Conservation (phyloP, 1,140 invertebrate species). For the Lasioglossum albipes region DNA sequence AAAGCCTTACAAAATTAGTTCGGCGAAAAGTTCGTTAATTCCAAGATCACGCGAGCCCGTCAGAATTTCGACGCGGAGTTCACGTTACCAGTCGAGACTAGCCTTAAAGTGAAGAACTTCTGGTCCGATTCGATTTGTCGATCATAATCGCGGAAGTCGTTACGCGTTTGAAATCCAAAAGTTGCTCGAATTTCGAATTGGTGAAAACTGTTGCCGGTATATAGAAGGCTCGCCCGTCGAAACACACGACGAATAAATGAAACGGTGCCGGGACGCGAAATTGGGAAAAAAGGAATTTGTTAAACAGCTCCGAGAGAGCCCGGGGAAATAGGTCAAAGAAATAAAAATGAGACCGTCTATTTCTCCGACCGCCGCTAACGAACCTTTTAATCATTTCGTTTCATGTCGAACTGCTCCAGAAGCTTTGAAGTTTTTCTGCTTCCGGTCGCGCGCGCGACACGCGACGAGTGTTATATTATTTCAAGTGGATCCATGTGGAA, state of each 20-base stretch:
- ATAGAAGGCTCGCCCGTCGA: background rate
- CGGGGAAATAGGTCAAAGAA: constrained; percentile 10
- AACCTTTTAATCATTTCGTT: constrained; percentile 20
- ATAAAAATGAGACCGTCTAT: constrained; percentile 1
- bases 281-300: background rate
- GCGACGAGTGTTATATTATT: background rate
- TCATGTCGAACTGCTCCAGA: background rate
- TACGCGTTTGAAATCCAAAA: background rate
- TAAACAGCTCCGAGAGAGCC: background rate
- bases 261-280: background rate
- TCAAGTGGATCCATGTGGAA: background rate
- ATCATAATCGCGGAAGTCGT: background rate
- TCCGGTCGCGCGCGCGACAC: background rate
- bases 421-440: background rate
- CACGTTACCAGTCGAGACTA: background rate
- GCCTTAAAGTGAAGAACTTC: background rate
- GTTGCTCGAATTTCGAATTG: background rate
- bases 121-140: background rate
- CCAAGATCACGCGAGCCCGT: constrained; percentile 37
- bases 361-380: constrained; percentile 3
- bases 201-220: too few relatives aligned
- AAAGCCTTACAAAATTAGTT: constrained; percentile 11
- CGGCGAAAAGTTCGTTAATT: constrained; percentile 45
- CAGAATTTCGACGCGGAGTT: constrained; percentile 29
- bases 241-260: background rate